Evolutionary conservation across 2,888 invertebrate species (phyloP).

Genomic region (Melanophora roralis): DNA sequence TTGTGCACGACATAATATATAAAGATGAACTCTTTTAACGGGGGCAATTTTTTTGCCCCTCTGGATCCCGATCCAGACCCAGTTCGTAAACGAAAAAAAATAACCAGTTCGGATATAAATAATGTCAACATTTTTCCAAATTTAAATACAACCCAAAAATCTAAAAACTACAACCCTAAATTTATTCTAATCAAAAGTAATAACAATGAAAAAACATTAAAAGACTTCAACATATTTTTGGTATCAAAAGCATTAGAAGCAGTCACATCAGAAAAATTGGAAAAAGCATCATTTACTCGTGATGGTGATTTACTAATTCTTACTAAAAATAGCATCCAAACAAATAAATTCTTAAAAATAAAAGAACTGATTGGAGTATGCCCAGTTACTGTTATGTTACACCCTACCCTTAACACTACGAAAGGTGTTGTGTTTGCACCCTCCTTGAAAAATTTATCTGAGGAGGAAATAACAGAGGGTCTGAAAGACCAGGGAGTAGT

Average conservation of each 20-base stretch:
- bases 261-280: background rate
- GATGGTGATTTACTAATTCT: slow-evolving; percentile 9
- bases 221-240: background rate
- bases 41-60: background rate
- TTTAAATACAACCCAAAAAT: no score
- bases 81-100: background rate
- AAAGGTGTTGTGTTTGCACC: slow-evolving; percentile 17
- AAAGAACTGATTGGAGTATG: background rate
- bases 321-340: background rate
- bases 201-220: background rate
- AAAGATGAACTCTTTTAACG: background rate
- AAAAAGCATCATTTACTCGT: background rate
- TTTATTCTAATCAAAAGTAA: background rate
- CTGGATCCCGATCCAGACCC: slow-evolving; percentile 4
- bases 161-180: no score
- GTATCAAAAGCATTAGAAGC: background rate
- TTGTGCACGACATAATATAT: no score
- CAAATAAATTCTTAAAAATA: slow-evolving; percentile 8
- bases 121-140: background rate
- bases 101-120: background rate
- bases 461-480: slow-evolving; percentile 10
- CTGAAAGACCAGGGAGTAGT: slow-evolving; percentile 3
- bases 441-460: background rate
- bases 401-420: background rate
- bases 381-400: background rate